Evolutionary conservation across 2,888 invertebrate species (phyloP).

Genomic region (Sminthurinus aureus): DNA sequence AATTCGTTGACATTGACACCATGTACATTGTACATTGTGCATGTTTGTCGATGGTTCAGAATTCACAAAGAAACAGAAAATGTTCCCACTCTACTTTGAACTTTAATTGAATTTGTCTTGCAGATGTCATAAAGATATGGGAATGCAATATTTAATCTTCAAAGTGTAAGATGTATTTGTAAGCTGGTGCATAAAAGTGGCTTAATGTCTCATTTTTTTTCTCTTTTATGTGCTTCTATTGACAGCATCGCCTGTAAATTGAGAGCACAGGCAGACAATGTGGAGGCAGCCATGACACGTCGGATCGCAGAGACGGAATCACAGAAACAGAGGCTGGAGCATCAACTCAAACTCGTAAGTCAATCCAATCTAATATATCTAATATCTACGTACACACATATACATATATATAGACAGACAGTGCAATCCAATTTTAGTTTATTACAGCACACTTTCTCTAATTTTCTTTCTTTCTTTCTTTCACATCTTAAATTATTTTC

Average conservation of each 20-base stretch:
- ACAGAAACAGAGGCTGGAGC: conserved; percentile 72
- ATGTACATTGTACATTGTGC: too few relatives aligned
- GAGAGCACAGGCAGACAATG: conserved; percentile 80
- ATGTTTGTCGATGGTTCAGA: too few relatives aligned
- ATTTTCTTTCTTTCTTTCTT: not conserved
- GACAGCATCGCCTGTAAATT: conserved; percentile 76
- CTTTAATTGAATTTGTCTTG: too few relatives aligned
- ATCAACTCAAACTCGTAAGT: conserved; percentile 70
- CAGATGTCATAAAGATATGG: too few relatives aligned
- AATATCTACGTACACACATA: too few relatives aligned
- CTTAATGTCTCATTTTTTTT: not conserved
- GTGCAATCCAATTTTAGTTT: conserved; percentile 16
- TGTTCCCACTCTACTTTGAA: too few relatives aligned
- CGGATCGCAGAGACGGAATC: conserved; percentile 81
- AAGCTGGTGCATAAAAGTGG: not conserved
- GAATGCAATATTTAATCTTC: not conserved
- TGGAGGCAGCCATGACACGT: conserved; percentile 78
- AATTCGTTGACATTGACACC: too few relatives aligned
- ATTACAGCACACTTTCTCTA: not conserved
- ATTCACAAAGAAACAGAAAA: too few relatives aligned
- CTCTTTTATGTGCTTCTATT: not conserved
- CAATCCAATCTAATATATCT: not conserved
- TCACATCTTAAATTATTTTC: not conserved
- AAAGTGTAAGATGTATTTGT: not conserved
- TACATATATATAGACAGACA: too few relatives aligned